Base-by-base conservation (phyloP, 2,113 vertebrate species). In the Morone saxatilis region DNA sequence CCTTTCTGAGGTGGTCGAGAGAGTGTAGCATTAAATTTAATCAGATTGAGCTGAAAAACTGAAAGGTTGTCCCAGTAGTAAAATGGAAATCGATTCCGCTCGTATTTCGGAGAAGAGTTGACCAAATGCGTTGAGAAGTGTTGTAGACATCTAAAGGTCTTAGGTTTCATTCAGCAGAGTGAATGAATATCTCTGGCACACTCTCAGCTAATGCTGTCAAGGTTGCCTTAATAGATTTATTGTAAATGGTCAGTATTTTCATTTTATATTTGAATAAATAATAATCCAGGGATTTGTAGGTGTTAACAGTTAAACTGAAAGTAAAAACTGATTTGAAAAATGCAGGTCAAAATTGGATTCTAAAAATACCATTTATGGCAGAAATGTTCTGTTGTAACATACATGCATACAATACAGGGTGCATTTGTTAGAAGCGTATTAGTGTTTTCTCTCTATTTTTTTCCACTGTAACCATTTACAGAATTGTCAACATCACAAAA, bases 121-220 rank as follows among this genome's bases (percentile, higher is more conserved):
- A 62, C 20, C 54, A 45, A 68, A 76, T 0, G 4, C 22, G 68
- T 59, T 54, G 41, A 53, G 40, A 78, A 76, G 71, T 48, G 76
- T 9, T 54, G 40, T 12, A 43, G 72, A 73, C 77, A 60, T 75
- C 61, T 56, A 43, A 66, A 80, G 59, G 73, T 89, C 11, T 12
- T 40, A 40, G 56, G 62, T 61, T 84, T 45, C 59, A 61, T 65
- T 59, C 19, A 71, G 68, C 71, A 60, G 43, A 53, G 60, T 19
- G 53, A 84, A 75, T 51, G 7, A 75, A 65, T 53, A 40, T 60
- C 19, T 76, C 51, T 53, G 57, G 31, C 40, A 65, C 40, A 11
- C 20, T 41, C 17, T 59, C 31, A 57, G 1, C 40, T 25, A 20
- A 73, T 8, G 31, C 48, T 47, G 56, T 45, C 41, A 41, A 13